Base-by-base conservation (phyloP, 2,113 vertebrate genomes). In the Corythornis cristatus region DNA sequence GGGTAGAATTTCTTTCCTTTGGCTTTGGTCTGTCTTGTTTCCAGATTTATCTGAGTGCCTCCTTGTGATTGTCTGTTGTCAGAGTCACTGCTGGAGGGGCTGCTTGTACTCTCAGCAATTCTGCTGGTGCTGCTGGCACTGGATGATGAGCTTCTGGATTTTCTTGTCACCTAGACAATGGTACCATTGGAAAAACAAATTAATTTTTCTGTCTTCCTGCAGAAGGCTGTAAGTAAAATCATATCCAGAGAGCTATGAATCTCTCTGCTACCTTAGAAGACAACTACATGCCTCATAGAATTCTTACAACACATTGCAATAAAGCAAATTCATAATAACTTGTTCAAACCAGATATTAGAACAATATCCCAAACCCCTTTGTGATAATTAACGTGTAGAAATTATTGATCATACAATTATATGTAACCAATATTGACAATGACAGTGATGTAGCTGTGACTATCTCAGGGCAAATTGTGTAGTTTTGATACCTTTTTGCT, bases 1-100 rank as follows among this genome's bases (percentile, higher is more conserved):
- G 96, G 93, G 40, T 86, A 88, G 87, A 88, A 93, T 62, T 95
- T 93, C 65, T 91, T 97, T 65, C 2, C 88, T 73, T 95, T 93
- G 62, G 50, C 48, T 91, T 94, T 94, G 58, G 73, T 40, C 29
- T 3, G 23, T 15, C 14, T 33, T 43, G 42, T n/a, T 91, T 96
- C 96, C 82, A 94, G 35, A 14, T 79, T 86, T 33, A 65, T 89
- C 54, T 79, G 62, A 4, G 61, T 54, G 19, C 11, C 60, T 68
- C 21, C 20, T n/a, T 20, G 72, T 25, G 89, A 16, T 4, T 71
- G 37, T 84, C 29, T 72, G 29, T 33, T 77, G 37, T 70, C 81
- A 20, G 94, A 91, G 35, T 91, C 3, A 0, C 95, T 96, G 91
- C 94, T 96, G 79, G 93, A 96, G 53, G 65, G 43, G 65, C 85